Percentiles rank a stretch among this genome's conserved stretches.
Conservation (phyloP, 2,888 invertebrate species). For the Byasa hedistus region DNA sequence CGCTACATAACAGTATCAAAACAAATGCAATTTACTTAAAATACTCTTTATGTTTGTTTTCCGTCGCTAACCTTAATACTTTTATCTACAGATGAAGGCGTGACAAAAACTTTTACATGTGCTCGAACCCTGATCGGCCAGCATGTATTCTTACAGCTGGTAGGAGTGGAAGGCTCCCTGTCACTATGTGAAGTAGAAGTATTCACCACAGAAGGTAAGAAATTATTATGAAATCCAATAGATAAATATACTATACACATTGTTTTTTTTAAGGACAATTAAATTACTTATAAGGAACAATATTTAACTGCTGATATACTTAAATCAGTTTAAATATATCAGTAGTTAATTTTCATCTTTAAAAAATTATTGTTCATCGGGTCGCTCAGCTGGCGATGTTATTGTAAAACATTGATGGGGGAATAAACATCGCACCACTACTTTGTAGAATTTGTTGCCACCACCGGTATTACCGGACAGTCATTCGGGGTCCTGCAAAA, state of each 20-base stretch:
- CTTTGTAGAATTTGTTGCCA: too few relatives aligned
- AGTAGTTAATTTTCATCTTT: too few relatives aligned
- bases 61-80: neutral
- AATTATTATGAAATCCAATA: neutral
- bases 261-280: neutral
- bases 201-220: conserved; percentile 90
- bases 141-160: conserved; percentile 92
- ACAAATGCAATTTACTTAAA: too few relatives aligned
- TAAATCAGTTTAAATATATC: too few relatives aligned
- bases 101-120: conserved; percentile 93
- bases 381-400: too few relatives aligned
- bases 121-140: conserved; percentile 92
- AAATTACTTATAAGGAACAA: neutral
- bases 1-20: too few relatives aligned
- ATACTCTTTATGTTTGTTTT: neutral
- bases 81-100: conserved; percentile 86
- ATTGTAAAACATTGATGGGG: too few relatives aligned
- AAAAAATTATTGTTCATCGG: too few relatives aligned
- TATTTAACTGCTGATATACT: too few relatives aligned
- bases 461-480: too few relatives aligned
- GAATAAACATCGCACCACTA: too few relatives aligned
- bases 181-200: conserved; percentile 96
- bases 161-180: conserved; percentile 93
- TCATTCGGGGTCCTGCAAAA: too few relatives aligned
- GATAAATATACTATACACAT: neutral